Conservation (phyloP, 2,113 vertebrate species). For the human region DNA sequence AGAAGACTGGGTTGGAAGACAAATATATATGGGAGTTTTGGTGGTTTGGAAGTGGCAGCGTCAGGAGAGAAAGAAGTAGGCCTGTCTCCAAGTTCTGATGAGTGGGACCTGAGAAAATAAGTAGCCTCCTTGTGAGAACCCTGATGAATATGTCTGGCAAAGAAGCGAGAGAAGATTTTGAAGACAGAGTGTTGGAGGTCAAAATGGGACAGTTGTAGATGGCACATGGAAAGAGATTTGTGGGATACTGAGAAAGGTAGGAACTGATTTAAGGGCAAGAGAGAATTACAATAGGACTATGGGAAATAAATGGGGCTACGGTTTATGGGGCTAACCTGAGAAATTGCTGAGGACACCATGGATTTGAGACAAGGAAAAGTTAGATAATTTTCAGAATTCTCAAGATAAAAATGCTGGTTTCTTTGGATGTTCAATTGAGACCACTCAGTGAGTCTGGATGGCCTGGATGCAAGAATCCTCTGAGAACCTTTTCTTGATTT, state of each 20-base stretch:
- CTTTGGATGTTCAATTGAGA: accelerated
- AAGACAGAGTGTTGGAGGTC: not conserved
- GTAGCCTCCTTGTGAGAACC: not conserved
- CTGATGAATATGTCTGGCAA: not conserved
- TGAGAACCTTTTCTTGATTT: not conserved
- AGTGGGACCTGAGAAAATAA: not conserved
- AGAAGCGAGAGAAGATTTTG: not conserved
- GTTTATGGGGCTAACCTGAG: not conserved
- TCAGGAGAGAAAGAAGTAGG: not conserved
- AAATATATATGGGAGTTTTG: not conserved
- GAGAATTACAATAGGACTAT: not conserved
- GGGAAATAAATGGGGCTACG: not conserved
- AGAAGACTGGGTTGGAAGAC: not conserved
- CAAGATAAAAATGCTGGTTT: not conserved
- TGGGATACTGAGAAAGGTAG: no score
- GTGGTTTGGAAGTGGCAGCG: not conserved
- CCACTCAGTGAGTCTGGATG: not conserved
- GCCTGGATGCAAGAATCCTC: not conserved
- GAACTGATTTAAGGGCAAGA: not conserved
- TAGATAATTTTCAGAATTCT: not conserved
- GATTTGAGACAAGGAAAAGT: not conserved
- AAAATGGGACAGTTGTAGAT: not conserved
- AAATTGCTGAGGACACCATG: not conserved
- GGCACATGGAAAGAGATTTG: not conserved
- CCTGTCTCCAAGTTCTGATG: not conserved